Evolutionary conservation across 2,113 vertebrate species (phyloP).

Genomic region (Catharus minimus): DNA sequence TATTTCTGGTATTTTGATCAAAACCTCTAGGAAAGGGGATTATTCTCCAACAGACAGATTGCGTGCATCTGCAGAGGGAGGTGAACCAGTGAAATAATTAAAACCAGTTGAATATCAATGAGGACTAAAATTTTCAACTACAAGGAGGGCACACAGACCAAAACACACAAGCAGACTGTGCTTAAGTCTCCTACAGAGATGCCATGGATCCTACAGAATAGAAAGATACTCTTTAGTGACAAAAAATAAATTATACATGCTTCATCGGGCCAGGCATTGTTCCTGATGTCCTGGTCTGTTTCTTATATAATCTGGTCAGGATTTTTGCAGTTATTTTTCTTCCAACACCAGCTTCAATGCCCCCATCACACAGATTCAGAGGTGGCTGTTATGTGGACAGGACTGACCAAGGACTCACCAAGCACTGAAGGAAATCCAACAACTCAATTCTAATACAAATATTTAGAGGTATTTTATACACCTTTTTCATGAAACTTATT

Average conservation of each 20-base stretch:
- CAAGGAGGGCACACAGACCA: not conserved
- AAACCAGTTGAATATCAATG: not conserved
- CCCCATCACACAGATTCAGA: not conserved
- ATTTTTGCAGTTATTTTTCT: not conserved
- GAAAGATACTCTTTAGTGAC: not conserved
- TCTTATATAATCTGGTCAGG: not conserved
- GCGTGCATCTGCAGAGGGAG: not conserved
- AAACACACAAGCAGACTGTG: not conserved
- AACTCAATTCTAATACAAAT: not conserved
- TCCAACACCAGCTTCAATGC: not conserved
- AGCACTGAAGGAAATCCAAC: not conserved
- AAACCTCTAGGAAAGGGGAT: not conserved
- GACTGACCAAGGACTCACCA: not conserved
- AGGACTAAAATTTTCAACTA: not conserved
- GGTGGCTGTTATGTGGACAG: not conserved
- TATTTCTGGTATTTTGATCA: constrained; percentile 9
- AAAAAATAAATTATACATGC: too few species aligned
- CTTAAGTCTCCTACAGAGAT: not conserved
- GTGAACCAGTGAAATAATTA: not conserved
- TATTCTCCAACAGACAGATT: not conserved
- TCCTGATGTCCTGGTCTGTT: not conserved
- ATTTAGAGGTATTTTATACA: not conserved
- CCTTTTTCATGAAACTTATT: not conserved
- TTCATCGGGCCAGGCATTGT: not conserved
- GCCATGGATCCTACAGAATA: not conserved